Conservation (phyloP, 1,140 invertebrate genomes). For the Melipona quadrifasciata region DNA sequence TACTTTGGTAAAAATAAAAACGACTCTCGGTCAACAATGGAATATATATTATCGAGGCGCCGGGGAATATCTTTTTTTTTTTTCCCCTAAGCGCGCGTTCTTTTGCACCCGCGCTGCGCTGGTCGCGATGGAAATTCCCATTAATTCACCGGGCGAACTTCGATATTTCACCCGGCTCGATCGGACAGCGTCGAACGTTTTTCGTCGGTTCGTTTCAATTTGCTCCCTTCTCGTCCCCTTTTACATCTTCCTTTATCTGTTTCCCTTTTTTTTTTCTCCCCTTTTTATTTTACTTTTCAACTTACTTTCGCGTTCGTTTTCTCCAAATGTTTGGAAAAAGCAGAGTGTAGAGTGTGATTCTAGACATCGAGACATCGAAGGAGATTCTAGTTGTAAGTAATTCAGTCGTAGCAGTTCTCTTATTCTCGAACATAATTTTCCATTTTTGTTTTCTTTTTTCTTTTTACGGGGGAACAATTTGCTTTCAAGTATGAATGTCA, state of each 20-base stretch:
- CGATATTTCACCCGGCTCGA: conserved; percentile 19
- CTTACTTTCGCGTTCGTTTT: background rate
- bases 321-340: background rate
- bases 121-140: background rate
- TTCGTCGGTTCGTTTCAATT: conserved; percentile 28
- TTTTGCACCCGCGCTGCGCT: conserved; percentile 8
- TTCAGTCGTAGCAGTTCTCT: too few relatives aligned
- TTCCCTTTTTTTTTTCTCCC: background rate
- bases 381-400: background rate
- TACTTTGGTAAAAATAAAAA: background rate
- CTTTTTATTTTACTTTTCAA: background rate
- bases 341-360: background rate
- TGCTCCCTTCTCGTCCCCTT: background rate
- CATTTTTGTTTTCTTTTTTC: too few relatives aligned
- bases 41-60: conserved; percentile 7
- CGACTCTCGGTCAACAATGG: background rate
- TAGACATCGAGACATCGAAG: background rate
- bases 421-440: too few relatives aligned
- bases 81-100: background rate
- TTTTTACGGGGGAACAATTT: too few relatives aligned
- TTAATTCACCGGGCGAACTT: background rate
- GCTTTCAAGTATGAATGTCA: too few relatives aligned
- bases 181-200: conserved; percentile 9
- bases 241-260: background rate
- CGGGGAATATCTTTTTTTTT: background rate